Evolutionary conservation across 2,113 vertebrate species (phyloP), one percentile per base, ranked within the genome.

Genomic region (Tenrec ecaudatus): DNA sequence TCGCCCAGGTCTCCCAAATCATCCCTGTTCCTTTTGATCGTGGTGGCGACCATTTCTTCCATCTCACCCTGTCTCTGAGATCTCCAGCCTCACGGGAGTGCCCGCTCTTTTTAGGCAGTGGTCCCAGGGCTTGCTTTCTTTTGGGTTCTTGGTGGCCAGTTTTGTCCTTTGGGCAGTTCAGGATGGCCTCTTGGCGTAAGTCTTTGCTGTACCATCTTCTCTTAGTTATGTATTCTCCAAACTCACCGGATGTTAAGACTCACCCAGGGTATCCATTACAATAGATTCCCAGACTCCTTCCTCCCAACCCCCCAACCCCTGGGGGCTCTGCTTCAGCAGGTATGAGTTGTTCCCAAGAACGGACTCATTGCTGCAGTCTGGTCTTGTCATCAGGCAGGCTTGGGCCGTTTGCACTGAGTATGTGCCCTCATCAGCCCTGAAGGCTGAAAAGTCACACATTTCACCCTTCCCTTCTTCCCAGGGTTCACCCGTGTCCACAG

Each of bases 391-490:
- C 47, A 38, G 23, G 62, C 78, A 53, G 43, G 69, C 64, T 36
- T 68, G 36, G 71, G 2, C 16, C 27, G 2, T 43, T 79, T 19
- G 15, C 31, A 16, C 16, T 2, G 4, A 58, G 36, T 12, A 10
- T 43, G 15, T 8, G 4, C 15, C 10, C 31, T 4, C 3, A 36
- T 62, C 27, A 75, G 36, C 19, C 86, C 79, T 7, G 60, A 31
- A 33, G 6, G 19, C 20, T 1, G 9, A 12, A 6, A 0, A 17
- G 14, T 2, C 6, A 5, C 19, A 5, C 22, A 0, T 2, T 2
- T 17, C 57, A 0, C 5, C 23, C 62, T 47, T 2, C 1, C 3
- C 4, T 60, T 23, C 53, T 36, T 33, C 20, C 22, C 7, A 38
- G 11, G 16, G n/a, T 20, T 58, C 5, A 23, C 22, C 53, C 58